Base-by-base conservation (phyloP, 92 coral and sea anemone species). In the Actinostola sp. region DNA sequence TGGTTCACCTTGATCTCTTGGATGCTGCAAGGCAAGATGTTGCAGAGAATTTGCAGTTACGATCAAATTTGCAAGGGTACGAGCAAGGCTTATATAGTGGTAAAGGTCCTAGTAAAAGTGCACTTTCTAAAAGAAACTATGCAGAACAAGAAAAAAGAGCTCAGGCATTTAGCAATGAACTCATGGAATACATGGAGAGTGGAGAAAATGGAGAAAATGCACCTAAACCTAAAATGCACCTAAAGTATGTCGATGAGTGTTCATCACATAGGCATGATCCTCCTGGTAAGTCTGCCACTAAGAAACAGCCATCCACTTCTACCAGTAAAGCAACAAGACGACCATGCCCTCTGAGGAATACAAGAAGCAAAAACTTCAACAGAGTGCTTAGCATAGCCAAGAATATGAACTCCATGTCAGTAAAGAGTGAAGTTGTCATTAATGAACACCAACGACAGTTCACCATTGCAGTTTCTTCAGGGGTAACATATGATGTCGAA, bases 1-100 rank as follows among this genome's bases (percentile, higher is more conserved):
- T 57, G 34, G 62, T 78, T 59, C 67, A 80, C 67, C 80, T 77
- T 19, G 83, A 70, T 51, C 79, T 83, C 9, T 25, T 76, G 27
- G 83, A 83, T 69, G 88, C 88, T 4, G 83, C 79, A 69, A 61
- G 83, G 36, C 83, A 83, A 50, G 75, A 82, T 68, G 87, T 75
- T 19, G 87, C 78, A 23, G 87, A 82, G 63, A 82, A 75, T 51
- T 71, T 82, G 30, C 76, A 83, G 67, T 28, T 76, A 20, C 71
- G 58, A 2, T 34, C 77, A 10, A 67, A 82, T 29, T 33, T 82
- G 29, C 23, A 63, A 33, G 63, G 59, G 45, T 76, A 75, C 38
- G 82, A 68, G 71, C 76, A 68, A 24, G 82, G 82, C 2, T 28
- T 71, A 63, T 82, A 59, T 45, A 69, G 88, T 53, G 83, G 83